Base-by-base conservation (phyloP, 2,797 vertebrate species). In the Coranthus polyacanthus region DNA sequence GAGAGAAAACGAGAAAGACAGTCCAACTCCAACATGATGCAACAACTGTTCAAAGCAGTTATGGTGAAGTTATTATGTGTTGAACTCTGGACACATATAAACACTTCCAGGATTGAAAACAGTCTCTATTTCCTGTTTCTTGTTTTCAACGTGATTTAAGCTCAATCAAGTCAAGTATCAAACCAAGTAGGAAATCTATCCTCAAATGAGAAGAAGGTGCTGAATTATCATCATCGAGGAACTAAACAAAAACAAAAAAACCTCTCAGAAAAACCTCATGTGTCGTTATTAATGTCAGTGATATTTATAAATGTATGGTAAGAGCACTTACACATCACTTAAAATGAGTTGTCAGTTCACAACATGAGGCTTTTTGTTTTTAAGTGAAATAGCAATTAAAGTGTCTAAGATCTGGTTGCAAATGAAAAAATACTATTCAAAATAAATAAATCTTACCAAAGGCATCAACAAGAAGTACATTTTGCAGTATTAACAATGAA, bases 11-110 rank as follows among this genome's bases (percentile, higher is more conserved):
- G 26, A 62, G 32, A 60, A 62, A 60, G 51, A 53, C 56, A 57
- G 57, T 72, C 58, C 72, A 56, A 46, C 22, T 76, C 65, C 22
- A 79, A 56, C 29, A 49, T 85, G 82, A 89, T 75, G 76, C 79
- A 87, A 89, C 73, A 79, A 72, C 65, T 66, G 62, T 24, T 72
- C 61, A 56, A 58, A 74, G 60, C 64, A 37, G 67, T 61, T 78
- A 72, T 17, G 63, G 52, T 44, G 49, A 63, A 69, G 56, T 75
- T 79, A 70, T 74, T 82, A 75, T 72, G 72, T 72, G 68, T 53
- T 69, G 55, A 52, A 66, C 37, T 59, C 11, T 47, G 52, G 39
- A 76, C 24, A 26, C 26, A 47, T 70, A 16, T 36, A 52, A 77
- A 56, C 34, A 52, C 8, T 51, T n/a, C 1, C 6, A 2, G 32